A percentile compares a stretch with the other conserved stretches of the same genome.
phyloP scores from a whole-genome alignment of 2,113 vertebrate genomes.

The Melanostigma gelatinosum region DNA sequence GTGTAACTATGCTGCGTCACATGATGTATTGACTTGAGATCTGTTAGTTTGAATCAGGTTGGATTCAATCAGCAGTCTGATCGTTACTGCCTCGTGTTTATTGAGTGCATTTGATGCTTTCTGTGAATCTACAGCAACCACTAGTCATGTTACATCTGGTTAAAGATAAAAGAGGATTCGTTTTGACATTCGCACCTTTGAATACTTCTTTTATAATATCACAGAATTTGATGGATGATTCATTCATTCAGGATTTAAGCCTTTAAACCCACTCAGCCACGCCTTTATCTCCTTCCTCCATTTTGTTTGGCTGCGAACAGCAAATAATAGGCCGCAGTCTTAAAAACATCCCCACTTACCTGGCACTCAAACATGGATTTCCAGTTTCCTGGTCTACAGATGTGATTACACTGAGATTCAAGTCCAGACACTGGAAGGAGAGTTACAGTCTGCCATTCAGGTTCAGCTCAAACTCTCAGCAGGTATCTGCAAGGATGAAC shows the following conservation, averaged over 20 bases:
- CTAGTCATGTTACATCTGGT: background rate
- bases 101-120: background rate
- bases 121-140: background rate
- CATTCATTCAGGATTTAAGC: conserved; percentile 16
- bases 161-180: background rate
- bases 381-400: conserved; percentile 63
- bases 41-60: background rate
- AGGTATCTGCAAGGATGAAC: conserved; percentile 61
- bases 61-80: background rate
- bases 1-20: background rate
- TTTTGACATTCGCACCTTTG: background rate
- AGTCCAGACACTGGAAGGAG: conserved; percentile 45
- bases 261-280: conserved; percentile 2
- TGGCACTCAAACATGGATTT: conserved; percentile 62
- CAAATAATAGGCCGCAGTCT: conserved; percentile 20
- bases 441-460: conserved; percentile 57
- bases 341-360: conserved; percentile 63
- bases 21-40: background rate
- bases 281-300: conserved; percentile 29
- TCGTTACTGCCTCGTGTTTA: background rate
- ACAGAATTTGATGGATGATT: background rate
- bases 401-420: conserved; percentile 61
- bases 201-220: background rate
- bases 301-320: conserved; percentile 35
- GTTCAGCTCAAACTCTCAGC: conserved; percentile 55